A percentile compares a stretch with the other conserved stretches of the same genome.
These are phyloP conservation scores for Malachius bipustulatus DNA, from an alignment of 2,888 invertebrate species.

Conservation along the genomic window DNA sequence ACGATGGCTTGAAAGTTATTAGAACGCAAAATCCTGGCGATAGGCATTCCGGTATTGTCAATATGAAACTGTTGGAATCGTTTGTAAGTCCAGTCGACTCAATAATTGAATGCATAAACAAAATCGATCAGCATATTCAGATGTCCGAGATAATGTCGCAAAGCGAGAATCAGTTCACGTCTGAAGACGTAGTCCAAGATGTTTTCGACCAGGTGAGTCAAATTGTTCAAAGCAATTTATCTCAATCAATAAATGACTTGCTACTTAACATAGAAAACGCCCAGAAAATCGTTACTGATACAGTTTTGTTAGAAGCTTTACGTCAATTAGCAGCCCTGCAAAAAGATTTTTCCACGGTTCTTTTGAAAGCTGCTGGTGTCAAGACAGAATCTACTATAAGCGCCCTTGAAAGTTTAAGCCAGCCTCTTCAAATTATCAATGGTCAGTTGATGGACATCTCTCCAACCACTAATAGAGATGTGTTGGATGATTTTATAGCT, in stretches of 20 bases:
- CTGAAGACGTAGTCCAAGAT: constrained; percentile 31
- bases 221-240: constrained; percentile 31
- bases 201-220: constrained; percentile 35
- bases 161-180: constrained; percentile 17
- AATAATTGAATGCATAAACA: constrained; percentile 28
- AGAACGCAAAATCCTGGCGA: constrained; percentile 26
- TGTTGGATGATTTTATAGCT: constrained; percentile 30
- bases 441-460: constrained; percentile 29
- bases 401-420: constrained; percentile 40
- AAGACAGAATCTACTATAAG: constrained; percentile 32
- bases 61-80: constrained; percentile 26
- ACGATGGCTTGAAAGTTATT: constrained; percentile 44
- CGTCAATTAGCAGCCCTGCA: constrained; percentile 32
- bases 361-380: constrained; percentile 25
- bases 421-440: constrained; percentile 39
- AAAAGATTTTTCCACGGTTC: constrained; percentile 29
- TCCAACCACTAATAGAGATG: constrained; percentile 21
- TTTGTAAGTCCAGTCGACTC: constrained; percentile 30
- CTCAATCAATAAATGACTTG: constrained; percentile 31
- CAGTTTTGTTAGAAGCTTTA: constrained; percentile 29
- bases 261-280: constrained; percentile 32
- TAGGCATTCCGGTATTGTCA: constrained; percentile 23
- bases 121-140: constrained; percentile 25
- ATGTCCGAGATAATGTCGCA: constrained; percentile 18
- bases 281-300: constrained; percentile 26